phyloP scores from a whole-genome alignment of 1,140 invertebrate genomes.

The Drosophila punjabiensis region DNA sequence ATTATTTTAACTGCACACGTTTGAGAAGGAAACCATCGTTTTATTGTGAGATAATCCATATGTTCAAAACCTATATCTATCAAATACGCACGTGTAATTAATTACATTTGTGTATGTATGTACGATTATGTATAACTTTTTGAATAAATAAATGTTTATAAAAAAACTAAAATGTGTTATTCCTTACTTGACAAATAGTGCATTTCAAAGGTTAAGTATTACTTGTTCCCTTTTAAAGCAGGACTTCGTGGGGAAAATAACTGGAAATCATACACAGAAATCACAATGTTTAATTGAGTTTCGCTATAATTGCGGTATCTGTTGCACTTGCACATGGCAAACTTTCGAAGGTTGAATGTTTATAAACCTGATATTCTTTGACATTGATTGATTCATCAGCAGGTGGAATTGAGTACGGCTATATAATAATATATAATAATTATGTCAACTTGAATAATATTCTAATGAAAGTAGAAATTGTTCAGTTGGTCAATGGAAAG shows the following conservation, averaged over 20 bases:
- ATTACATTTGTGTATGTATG: conserved; percentile 37
- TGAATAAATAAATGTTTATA: conserved; percentile 83
- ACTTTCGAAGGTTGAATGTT: background rate
- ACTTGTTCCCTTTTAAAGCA: background rate
- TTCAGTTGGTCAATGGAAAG: background rate
- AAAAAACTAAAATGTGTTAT: conserved; percentile 39
- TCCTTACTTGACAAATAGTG: background rate
- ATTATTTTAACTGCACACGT: conserved; percentile 31
- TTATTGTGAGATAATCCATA: conserved; percentile 44
- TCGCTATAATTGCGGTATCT: background rate
- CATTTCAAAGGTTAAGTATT: background rate
- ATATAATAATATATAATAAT: no score
- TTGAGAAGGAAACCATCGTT: conserved; percentile 36
- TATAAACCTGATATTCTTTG: background rate
- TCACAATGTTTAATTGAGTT: background rate
- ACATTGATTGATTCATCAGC: conserved; percentile 12
- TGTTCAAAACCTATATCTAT: conserved; percentile 43
- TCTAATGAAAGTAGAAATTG: background rate
- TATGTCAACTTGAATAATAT: background rate
- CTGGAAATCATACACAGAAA: background rate
- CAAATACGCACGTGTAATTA: conserved; percentile 35
- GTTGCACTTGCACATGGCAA: background rate
- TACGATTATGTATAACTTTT: conserved; percentile 59
- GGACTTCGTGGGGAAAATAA: background rate
- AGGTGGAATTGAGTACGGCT: background rate